Evolutionary conservation across 2,113 vertebrate species (phyloP).

Genomic region (Eulacestoma nigropectus): DNA sequence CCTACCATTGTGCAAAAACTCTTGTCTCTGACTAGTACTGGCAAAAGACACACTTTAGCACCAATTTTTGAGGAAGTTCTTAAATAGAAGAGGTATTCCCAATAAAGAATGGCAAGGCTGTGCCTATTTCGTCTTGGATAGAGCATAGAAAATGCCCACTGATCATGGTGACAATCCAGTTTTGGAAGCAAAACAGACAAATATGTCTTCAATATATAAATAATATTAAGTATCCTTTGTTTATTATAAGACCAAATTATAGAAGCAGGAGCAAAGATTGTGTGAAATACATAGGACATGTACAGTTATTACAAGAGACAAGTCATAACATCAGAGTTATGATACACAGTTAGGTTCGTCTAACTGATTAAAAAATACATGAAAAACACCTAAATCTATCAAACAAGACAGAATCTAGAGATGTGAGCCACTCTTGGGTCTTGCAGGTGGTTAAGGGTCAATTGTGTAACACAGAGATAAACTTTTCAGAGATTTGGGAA

Average conservation of each 20-base stretch:
- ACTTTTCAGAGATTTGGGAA: neutral
- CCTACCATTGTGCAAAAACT: neutral
- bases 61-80: neutral
- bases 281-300: fast-evolving
- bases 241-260: neutral
- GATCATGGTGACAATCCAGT: neutral
- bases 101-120: neutral
- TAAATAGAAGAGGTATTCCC: neutral
- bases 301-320: neutral
- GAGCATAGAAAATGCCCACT: neutral
- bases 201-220: neutral
- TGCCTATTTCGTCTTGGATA: neutral
- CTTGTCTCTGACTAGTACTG: neutral
- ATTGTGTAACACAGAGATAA: neutral
- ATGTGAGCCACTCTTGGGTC: neutral
- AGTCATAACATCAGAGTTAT: fast-evolving
- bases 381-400: neutral
- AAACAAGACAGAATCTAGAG: neutral
- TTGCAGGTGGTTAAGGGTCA: neutral
- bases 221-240: fast-evolving
- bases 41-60: neutral
- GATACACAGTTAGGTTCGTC: neutral
- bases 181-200: neutral
- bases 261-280: neutral
- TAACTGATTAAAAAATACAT: neutral